A percentile compares a stretch with the other conserved stretches of the same genome.
Conservation (phyloP, 2,888 invertebrate genomes). For the Drosophila merina region DNA sequence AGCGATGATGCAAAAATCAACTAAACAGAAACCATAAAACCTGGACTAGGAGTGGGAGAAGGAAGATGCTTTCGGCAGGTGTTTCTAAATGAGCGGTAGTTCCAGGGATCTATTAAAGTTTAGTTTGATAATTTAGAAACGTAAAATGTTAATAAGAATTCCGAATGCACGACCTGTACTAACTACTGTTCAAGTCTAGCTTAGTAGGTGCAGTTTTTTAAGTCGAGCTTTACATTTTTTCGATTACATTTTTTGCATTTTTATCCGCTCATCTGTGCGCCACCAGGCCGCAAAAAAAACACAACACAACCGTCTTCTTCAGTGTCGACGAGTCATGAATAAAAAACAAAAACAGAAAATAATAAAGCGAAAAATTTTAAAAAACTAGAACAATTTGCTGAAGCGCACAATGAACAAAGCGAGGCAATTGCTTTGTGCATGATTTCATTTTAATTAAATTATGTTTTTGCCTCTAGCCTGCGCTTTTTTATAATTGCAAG, state of each 20-base stretch:
- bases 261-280: slow-evolving; percentile 37
- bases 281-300: slow-evolving; percentile 17
- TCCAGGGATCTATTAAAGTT: slow-evolving; percentile 7
- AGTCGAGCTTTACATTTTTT: slow-evolving; percentile 12
- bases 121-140: slow-evolving; percentile 13
- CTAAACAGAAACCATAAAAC: slow-evolving; percentile 1
- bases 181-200: slow-evolving; percentile 1
- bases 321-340: slow-evolving; percentile 75
- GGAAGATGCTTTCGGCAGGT: background rate
- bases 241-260: slow-evolving; percentile 16
- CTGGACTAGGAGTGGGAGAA: background rate
- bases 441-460: slow-evolving; percentile 79
- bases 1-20: background rate
- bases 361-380: slow-evolving; percentile 23
- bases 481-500: slow-evolving; percentile 72
- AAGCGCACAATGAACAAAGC: slow-evolving; percentile 75
- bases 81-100: slow-evolving; percentile 4
- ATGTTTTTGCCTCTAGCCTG: slow-evolving; percentile 61
- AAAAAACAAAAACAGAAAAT: slow-evolving; percentile 26
- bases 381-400: slow-evolving; percentile 76
- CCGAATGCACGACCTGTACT: slow-evolving; percentile 3
- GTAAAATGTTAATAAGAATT: slow-evolving; percentile 11
- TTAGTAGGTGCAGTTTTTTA: slow-evolving; percentile 16
- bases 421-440: slow-evolving; percentile 78
- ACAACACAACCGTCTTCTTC: slow-evolving; percentile 55